A percentile compares a stretch with the other conserved stretches of the same genome.
Conservation (phyloP, 2,888 invertebrate species). For the Nemapogon koenigi region DNA sequence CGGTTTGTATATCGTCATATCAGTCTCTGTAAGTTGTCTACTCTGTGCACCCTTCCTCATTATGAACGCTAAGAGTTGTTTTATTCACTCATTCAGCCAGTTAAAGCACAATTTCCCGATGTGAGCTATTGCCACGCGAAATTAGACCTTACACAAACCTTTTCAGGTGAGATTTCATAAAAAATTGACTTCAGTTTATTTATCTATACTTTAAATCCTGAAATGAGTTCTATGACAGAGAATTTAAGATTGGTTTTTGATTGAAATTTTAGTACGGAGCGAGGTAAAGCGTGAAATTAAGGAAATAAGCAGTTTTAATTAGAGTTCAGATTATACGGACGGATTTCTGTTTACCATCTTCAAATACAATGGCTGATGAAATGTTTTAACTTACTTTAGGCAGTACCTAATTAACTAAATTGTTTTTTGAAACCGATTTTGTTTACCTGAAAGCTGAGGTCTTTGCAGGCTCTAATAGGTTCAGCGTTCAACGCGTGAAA, state of each 20-base stretch:
- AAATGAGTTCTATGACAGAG: background rate
- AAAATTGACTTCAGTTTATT: background rate
- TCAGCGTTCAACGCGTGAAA: too few relatives aligned
- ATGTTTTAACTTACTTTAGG: too few relatives aligned
- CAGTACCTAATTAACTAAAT: too few relatives aligned
- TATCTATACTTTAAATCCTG: background rate
- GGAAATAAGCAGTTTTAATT: conserved; percentile 62
- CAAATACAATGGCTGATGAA: too few relatives aligned
- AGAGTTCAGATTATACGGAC: conserved; percentile 4
- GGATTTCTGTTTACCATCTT: conserved; percentile 4
- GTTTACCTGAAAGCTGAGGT: too few relatives aligned
- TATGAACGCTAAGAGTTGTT: conserved; percentile 62
- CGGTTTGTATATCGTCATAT: too few relatives aligned
- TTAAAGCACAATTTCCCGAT: conserved; percentile 60
- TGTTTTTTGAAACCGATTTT: too few relatives aligned
- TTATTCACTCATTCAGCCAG: conserved; percentile 50
- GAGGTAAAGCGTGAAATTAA: conserved; percentile 48
- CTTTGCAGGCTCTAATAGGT: too few relatives aligned
- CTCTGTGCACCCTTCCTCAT: conserved; percentile 54
- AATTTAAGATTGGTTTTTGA: conserved; percentile 17
- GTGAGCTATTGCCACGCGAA: conserved; percentile 13
- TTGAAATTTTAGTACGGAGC: too few relatives aligned
- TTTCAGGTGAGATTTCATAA: too few relatives aligned
- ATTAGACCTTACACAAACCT: background rate
- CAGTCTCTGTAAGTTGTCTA: too few relatives aligned